phyloP scores from a whole-genome alignment of 2,113 vertebrate species.

The Circaetus gallicus region DNA sequence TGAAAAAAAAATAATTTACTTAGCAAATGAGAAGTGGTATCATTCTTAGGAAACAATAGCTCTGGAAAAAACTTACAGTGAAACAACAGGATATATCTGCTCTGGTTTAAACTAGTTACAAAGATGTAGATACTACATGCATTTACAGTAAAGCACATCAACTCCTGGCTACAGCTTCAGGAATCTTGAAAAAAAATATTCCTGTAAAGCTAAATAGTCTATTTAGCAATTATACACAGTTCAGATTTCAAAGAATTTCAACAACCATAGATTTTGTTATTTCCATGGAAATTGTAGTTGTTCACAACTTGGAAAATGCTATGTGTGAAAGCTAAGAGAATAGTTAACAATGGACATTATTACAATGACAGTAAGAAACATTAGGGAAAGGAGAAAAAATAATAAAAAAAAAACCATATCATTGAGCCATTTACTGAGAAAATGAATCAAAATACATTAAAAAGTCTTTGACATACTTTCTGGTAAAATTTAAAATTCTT shows the following conservation, averaged over 20 bases:
- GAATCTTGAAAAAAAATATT: not conserved
- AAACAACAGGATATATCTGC: not conserved
- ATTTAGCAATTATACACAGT: not conserved
- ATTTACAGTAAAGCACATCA: not conserved
- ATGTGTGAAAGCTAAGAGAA: not conserved
- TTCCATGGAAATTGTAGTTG: not conserved
- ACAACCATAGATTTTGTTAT: not conserved
- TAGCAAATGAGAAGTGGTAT: not conserved
- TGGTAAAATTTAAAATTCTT: not conserved
- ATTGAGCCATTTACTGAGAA: not conserved
- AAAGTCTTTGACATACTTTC: not conserved
- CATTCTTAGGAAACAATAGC: not conserved
- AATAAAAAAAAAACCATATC: not conserved
- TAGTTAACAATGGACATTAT: not conserved
- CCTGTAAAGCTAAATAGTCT: not conserved
- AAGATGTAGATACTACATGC: not conserved
- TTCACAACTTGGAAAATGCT: not conserved
- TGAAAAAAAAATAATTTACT: not conserved
- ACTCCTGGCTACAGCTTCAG: not conserved
- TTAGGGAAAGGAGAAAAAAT: not conserved
- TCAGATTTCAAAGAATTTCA: not conserved
- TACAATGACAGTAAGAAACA: not conserved
- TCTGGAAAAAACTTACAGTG: not conserved
- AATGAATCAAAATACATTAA: not conserved
- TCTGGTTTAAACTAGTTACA: not conserved